Percentiles rank a stretch among this genome's conserved stretches.
Evolutionary conservation across 1,140 invertebrate genomes (phyloP).

Genomic region (Copidosoma floridanum): DNA sequence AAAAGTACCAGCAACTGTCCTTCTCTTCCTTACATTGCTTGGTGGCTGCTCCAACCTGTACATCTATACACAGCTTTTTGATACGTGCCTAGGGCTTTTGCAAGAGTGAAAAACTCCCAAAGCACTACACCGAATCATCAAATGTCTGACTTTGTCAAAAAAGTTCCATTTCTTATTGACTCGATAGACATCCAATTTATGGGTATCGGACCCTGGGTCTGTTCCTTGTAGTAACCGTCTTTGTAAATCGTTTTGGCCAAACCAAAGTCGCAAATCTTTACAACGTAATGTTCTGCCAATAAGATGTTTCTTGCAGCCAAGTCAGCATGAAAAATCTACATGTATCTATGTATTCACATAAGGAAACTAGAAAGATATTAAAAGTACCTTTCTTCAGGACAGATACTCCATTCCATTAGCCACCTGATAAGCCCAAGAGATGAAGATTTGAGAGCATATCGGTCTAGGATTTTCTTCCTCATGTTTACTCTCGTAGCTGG

Average conservation of each 20-base stretch:
- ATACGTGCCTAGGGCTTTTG: conserved; percentile 75
- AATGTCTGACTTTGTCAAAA: conserved; percentile 85
- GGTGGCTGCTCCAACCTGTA: conserved; percentile 81
- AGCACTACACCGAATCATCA: conserved; percentile 92
- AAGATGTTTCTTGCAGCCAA: conserved; percentile 93
- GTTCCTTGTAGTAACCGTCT: conserved; percentile 89
- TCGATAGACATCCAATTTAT: conserved; percentile 84
- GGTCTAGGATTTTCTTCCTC: conserved; percentile 63
- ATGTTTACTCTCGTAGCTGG: too few species aligned
- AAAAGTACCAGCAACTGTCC: too few species aligned
- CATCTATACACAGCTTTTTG: conserved; percentile 78
- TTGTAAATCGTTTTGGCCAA: conserved; percentile 89
- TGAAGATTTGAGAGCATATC: conserved; percentile 75
- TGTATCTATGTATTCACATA: too few species aligned
- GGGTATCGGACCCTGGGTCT: conserved; percentile 73
- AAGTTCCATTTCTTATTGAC: conserved; percentile 74
- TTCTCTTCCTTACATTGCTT: too few species aligned
- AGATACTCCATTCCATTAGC: conserved; percentile 95
- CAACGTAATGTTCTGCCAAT: conserved; percentile 82
- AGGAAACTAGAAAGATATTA: neutral
- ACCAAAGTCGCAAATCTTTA: conserved; percentile 96
- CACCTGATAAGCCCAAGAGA: conserved; percentile 91
- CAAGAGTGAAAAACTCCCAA: conserved; percentile 92
- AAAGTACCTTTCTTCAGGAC: conserved; percentile 75
- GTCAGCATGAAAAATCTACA: conserved; percentile 86